Conservation (phyloP, 2,113 vertebrate species). For the Sylvia atricapilla region DNA sequence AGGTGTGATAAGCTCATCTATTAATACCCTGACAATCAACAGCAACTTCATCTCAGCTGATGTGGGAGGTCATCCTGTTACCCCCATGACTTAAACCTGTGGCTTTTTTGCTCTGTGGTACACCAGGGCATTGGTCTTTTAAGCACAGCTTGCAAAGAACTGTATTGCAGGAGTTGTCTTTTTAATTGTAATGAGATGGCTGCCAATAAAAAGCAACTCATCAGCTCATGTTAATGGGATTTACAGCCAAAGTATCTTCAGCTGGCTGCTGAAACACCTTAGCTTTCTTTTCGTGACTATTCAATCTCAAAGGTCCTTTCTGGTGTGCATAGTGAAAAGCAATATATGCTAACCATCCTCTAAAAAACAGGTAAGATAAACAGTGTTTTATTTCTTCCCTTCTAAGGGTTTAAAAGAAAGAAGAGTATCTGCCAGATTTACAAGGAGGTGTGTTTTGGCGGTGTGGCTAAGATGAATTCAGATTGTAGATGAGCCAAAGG, state of each 20-base stretch:
- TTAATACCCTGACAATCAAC: background rate
- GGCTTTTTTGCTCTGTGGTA: background rate
- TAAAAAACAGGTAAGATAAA: background rate
- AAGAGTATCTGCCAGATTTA: background rate
- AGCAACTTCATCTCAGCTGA: background rate
- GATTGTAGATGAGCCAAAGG: background rate
- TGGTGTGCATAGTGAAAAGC: background rate
- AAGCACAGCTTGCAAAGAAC: background rate
- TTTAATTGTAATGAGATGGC: background rate
- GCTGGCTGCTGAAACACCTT: background rate
- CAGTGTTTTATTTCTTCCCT: background rate
- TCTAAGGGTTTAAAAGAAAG: conserved; percentile 10
- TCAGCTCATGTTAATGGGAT: background rate
- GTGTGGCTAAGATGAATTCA: background rate
- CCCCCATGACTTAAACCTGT: background rate
- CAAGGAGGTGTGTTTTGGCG: background rate
- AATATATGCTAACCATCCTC: background rate
- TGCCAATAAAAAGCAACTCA: background rate
- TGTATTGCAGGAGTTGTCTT: background rate
- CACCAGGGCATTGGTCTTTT: background rate
- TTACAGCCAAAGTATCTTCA: background rate
- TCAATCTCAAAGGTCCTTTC: background rate
- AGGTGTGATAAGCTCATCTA: background rate
- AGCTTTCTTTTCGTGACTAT: background rate
- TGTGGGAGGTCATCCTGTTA: background rate